A percentile compares a stretch with the other conserved stretches of the same genome.
Conservation (phyloP, 2,797 vertebrate species). For the Lithobates sylvaticus region DNA sequence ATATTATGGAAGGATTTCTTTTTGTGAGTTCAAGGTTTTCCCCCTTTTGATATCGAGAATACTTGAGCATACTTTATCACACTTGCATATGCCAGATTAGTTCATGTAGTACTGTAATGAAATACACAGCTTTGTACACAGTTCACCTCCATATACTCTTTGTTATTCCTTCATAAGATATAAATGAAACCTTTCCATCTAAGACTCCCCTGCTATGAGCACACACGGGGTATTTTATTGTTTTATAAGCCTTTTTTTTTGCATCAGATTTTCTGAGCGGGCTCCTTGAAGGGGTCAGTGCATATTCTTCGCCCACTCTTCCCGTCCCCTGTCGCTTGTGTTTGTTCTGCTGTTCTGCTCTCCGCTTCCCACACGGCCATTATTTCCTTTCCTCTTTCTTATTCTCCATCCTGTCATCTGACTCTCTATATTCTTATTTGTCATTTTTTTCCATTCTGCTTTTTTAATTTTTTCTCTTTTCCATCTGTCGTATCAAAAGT, state of each 20-base stretch:
- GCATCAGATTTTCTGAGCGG: constrained; percentile 3
- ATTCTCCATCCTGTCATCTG: not conserved
- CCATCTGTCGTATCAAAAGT: not conserved
- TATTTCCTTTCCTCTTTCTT: not conserved
- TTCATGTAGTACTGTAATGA: not conserved
- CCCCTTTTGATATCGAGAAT: too few relatives aligned
- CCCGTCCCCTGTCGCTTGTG: constrained; percentile 52
- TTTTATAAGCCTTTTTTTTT: not conserved
- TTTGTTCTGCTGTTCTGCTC: constrained; percentile 35
- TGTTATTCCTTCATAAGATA: not conserved
- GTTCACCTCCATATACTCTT: not conserved
- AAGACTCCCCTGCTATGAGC: not conserved
- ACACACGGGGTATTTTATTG: not conserved
- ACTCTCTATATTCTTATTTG: not conserved
- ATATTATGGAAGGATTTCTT: too few relatives aligned
- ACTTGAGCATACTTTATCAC: not conserved
- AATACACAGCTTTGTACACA: not conserved
- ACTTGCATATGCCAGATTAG: not conserved
- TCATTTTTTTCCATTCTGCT: not conserved
- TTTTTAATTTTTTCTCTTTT: too few relatives aligned
- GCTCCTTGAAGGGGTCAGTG: constrained; percentile 8
- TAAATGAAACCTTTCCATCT: constrained; percentile 5
- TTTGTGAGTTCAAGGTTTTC: too few relatives aligned
- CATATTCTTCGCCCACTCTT: not conserved
- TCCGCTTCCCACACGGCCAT: constrained; percentile 60